Percentiles rank a stretch among this genome's conserved stretches.
Evolutionary conservation across 2,113 vertebrate genomes (phyloP).

Genomic region (Corythaixoides concolor): DNA sequence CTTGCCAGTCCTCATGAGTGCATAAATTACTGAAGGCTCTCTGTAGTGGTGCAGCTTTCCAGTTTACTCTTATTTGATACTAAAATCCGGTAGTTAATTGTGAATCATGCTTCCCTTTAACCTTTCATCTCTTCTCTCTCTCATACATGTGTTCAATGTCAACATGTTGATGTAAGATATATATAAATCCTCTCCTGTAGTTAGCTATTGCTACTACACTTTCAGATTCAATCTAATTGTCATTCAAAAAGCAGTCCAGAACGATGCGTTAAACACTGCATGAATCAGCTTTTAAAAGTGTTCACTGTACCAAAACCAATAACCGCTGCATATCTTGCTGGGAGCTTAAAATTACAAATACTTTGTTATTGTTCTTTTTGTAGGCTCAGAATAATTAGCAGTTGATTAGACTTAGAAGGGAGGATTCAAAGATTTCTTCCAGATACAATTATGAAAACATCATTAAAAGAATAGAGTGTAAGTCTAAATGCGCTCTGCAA

Average conservation of each 20-base stretch:
- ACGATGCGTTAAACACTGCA: constrained; percentile 8
- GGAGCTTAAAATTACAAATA: constrained; percentile 43
- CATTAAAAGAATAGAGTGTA: not conserved
- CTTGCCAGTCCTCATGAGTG: not conserved
- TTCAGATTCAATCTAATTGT: constrained; percentile 42
- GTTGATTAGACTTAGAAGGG: not conserved
- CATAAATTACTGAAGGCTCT: not conserved
- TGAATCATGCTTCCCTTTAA: not conserved
- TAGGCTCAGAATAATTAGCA: constrained; percentile 43
- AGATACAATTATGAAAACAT: not conserved
- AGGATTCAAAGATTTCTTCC: constrained; percentile 10
- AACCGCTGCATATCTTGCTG: not conserved
- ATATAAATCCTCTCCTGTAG: not conserved
- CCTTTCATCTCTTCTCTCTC: not conserved
- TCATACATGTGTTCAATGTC: not conserved
- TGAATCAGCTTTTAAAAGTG: constrained; percentile 47
- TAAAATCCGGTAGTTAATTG: not conserved
- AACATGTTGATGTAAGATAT: not conserved
- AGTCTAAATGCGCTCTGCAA: constrained; percentile 29
- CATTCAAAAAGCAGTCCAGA: constrained; percentile 33
- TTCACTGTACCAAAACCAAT: not conserved
- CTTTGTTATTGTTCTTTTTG: constrained; percentile 38
- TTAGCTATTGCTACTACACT: constrained; percentile 27
- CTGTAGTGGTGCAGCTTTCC: not conserved
- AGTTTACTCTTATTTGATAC: not conserved